These are phyloP conservation scores for Zapus hudsonius DNA, from an alignment of 2,113 vertebrate species.

Conservation along the genomic window DNA sequence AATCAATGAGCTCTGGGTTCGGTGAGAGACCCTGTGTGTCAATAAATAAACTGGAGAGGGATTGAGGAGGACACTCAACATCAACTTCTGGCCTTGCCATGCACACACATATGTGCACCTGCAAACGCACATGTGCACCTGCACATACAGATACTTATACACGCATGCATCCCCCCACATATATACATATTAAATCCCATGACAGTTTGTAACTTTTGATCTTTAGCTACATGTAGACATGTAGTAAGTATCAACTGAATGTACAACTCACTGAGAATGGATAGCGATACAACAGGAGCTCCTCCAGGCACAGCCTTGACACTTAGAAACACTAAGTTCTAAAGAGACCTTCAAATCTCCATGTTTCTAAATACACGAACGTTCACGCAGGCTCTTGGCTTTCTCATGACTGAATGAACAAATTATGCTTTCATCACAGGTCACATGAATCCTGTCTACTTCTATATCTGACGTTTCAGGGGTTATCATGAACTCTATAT, in stretches of 20 bases:
- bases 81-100: too few relatives aligned
- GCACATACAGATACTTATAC: too few relatives aligned
- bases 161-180: too few relatives aligned
- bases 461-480: not conserved
- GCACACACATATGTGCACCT: too few relatives aligned
- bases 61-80: too few relatives aligned
- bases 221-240: not conserved
- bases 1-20: too few relatives aligned
- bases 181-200: too few relatives aligned
- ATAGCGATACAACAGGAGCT: not conserved
- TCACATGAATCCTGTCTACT: not conserved
- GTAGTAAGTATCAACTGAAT: not conserved
- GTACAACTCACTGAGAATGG: not conserved
- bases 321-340: not conserved
- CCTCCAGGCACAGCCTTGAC: not conserved
- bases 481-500: not conserved
- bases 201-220: not conserved
- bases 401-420: not conserved
- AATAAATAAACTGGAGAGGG: too few relatives aligned
- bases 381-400: not conserved
- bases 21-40: too few relatives aligned
- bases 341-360: not conserved
- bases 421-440: slow-evolving; percentile 9
- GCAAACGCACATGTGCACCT: too few relatives aligned
- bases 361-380: not conserved